Percentiles rank a stretch among this genome's conserved stretches.
Conservation (phyloP, 2,797 vertebrate species). For the Gymnopithys bicolor region DNA sequence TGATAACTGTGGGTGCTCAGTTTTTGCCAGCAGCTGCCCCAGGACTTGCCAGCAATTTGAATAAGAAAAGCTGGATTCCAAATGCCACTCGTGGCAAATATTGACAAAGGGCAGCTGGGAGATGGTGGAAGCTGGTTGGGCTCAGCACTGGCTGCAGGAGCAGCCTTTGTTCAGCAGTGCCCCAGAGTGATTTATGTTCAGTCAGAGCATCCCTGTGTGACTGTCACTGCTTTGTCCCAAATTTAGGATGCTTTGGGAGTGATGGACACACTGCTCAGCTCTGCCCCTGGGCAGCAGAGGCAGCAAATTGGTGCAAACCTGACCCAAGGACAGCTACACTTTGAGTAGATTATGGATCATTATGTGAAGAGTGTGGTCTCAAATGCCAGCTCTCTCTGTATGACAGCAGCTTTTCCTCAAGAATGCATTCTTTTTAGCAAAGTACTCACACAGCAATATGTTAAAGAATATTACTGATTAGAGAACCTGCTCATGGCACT, state of each 20-base stretch:
- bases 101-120: slow-evolving; percentile 34
- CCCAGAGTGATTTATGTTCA: slow-evolving; percentile 23
- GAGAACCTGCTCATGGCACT: background rate
- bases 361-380: background rate
- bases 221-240: background rate
- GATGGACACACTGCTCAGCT: background rate
- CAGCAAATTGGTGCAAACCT: background rate
- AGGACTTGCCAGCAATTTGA: background rate
- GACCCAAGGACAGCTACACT: slow-evolving; percentile 8
- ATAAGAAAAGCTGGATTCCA: slow-evolving; percentile 9
- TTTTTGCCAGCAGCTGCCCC: slow-evolving; percentile 2
- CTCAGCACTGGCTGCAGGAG: background rate
- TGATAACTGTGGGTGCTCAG: background rate
- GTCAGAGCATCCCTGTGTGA: slow-evolving; percentile 21
- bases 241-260: too few species aligned
- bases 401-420: slow-evolving; percentile 2
- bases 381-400: background rate
- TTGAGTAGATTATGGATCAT: background rate
- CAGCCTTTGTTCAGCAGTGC: slow-evolving; percentile 1
- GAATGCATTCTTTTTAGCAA: background rate
- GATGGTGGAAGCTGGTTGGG: background rate
- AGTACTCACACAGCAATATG: background rate
- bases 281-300: background rate
- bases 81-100: slow-evolving; percentile 36
- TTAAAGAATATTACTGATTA: background rate